Conservation (phyloP, 1,140 invertebrate species). For the Cydia pomonella region DNA sequence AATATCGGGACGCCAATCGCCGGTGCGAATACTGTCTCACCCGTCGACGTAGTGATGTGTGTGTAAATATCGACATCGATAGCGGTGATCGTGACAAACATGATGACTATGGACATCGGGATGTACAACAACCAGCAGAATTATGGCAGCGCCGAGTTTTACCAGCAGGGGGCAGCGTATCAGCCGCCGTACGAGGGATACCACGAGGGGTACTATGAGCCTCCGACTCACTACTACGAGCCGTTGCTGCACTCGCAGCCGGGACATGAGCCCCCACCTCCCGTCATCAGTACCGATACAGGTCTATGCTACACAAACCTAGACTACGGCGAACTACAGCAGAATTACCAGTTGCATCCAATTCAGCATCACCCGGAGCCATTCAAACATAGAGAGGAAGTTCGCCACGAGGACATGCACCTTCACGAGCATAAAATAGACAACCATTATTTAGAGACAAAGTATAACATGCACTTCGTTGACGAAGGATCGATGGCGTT, state of each 20-base stretch:
- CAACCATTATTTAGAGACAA: slow-evolving; percentile 79
- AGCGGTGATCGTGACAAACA: slow-evolving; percentile 62
- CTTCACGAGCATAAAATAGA: slow-evolving; percentile 74
- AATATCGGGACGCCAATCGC: slow-evolving; percentile 50
- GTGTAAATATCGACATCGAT: slow-evolving; percentile 62
- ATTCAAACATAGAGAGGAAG: slow-evolving; percentile 64
- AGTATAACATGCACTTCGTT: slow-evolving; percentile 80
- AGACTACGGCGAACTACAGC: slow-evolving; percentile 84
- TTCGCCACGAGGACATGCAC: slow-evolving; percentile 60
- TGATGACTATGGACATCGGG: slow-evolving; percentile 81
- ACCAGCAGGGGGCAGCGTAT: slow-evolving; percentile 65
- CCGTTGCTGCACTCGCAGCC: slow-evolving; percentile 55
- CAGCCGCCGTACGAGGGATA: slow-evolving; percentile 68
- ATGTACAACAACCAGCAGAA: slow-evolving; percentile 80
- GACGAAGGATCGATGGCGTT: slow-evolving; percentile 72
- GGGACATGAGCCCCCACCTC: slow-evolving; percentile 53
- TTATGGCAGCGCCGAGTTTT: slow-evolving; percentile 71
- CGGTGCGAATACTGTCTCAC: slow-evolving; percentile 40
- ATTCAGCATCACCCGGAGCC: slow-evolving; percentile 59
- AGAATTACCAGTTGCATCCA: slow-evolving; percentile 58
- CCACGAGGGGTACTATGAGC: slow-evolving; percentile 70
- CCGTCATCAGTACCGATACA: slow-evolving; percentile 90
- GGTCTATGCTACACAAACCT: slow-evolving; percentile 95
- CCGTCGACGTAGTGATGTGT: slow-evolving; percentile 64
- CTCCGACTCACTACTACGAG: slow-evolving; percentile 67